These are phyloP conservation scores for Muscicapa striata DNA, from an alignment of 2,797 vertebrate species.

Conservation along the genomic window DNA sequence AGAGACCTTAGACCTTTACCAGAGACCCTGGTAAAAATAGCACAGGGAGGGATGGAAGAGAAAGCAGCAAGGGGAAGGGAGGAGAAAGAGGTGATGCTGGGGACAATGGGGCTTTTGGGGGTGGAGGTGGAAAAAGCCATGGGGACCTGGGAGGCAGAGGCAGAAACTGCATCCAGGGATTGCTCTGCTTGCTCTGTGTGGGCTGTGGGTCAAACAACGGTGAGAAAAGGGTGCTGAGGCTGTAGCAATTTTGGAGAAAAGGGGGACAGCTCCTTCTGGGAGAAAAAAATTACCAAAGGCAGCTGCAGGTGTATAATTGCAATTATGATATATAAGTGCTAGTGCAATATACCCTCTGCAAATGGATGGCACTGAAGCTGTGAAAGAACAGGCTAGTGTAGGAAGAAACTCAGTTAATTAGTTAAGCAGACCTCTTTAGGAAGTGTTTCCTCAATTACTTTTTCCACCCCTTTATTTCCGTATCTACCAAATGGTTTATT, in stretches of 20 bases:
- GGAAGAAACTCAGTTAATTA: slow-evolving; percentile 58
- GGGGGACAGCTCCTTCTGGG: not conserved
- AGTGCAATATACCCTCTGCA: not conserved
- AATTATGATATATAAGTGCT: not conserved
- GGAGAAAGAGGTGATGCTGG: not conserved
- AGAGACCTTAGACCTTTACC: not conserved
- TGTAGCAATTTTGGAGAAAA: not conserved
- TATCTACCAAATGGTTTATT: slow-evolving; percentile 2
- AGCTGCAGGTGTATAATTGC: not conserved
- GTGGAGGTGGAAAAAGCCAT: not conserved
- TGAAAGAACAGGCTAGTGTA: not conserved
- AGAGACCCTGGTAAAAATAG: slow-evolving; percentile 4
- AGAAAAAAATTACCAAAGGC: not conserved
- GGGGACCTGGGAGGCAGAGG: not conserved
- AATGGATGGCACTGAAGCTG: not conserved
- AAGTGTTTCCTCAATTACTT: slow-evolving; percentile 38
- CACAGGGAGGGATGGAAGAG: not conserved
- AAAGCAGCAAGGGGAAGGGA: not conserved
- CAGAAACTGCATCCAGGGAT: not conserved
- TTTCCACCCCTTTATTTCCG: slow-evolving; percentile 1
- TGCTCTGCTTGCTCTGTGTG: not conserved
- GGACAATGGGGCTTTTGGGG: not conserved
- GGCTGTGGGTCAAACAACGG: not conserved
- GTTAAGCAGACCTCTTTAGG: slow-evolving; percentile 52
- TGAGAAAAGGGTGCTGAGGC: not conserved